Base-by-base conservation (phyloP, 2,888 invertebrate species). In the Patella pellucida region DNA sequence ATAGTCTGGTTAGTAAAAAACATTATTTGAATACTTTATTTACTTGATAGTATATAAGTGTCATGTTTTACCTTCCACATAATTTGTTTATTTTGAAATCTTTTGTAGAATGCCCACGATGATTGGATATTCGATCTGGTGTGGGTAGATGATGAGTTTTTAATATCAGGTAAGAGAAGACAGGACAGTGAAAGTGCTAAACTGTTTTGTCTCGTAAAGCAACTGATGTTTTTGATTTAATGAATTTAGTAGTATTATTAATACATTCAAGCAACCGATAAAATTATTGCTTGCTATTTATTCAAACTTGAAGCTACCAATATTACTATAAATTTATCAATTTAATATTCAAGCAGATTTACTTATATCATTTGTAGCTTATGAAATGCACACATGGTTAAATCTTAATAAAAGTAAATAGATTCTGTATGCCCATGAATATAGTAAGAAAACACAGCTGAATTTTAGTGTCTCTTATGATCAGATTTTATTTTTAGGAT, bases 101-200 rank as follows among this genome's bases (percentile, higher is more conserved):
- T 62, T 14, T 62, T 23, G 23, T 86, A 93, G 92, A 92, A 92
- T 85, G 90, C 86, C 1, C 98, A 98, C 90, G 94, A 94, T 86
- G 98, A 98, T 91, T 96, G 97, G 95, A 95, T 96, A 81, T 94
- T 93, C 88, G 98, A 98, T 89, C 94, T 97, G 94, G 96, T 96
- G 82, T 98, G 98, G 98, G 91, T 98, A 79, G 98, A 98, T 91
- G 98, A 98, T 91, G 95, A 97, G 91, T 97, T 96, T 92, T 92
- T 98, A 75, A 97, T 98, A 76, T 96, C 97, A 9, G 97, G 91
- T 88, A 79, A 76, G 97, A 91, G 87, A 79, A 76, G 73, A 27
- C n/a, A 62, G 23, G 23, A 62, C n/a, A 7, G 5, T 54, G 52
- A 0, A 14, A 15, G 52, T 31, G 51, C 52, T n/a, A 68, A 54